These are phyloP conservation scores for Ceraclea dissimilis DNA, from an alignment of 2,888 invertebrate species.

Conservation along the genomic window DNA sequence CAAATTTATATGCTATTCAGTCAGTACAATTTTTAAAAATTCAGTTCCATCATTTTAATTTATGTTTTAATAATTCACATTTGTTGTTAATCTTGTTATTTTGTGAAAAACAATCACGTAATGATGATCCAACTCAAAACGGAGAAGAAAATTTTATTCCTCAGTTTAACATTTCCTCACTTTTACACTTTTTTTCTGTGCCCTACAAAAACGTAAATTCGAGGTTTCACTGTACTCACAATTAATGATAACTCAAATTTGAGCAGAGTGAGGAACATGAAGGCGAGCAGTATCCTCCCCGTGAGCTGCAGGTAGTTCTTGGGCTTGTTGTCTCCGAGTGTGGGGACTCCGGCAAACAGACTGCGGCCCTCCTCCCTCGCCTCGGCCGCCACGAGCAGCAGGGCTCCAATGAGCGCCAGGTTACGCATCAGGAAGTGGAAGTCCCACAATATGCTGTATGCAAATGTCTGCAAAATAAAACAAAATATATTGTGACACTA, in stretches of 20 bases:
- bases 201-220: too few species aligned
- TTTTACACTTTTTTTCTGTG: too few species aligned
- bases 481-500: too few species aligned
- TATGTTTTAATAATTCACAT: too few species aligned
- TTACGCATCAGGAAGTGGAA: constrained; percentile 94
- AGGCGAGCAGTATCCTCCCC: constrained; percentile 90
- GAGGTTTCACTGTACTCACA: neutral
- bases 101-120: too few species aligned
- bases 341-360: constrained; percentile 92
- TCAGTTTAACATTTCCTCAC: too few species aligned
- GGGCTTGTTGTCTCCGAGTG: constrained; percentile 89
- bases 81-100: too few species aligned
- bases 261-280: constrained; percentile 97
- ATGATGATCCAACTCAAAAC: too few species aligned
- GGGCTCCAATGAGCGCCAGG: constrained; percentile 93
- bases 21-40: too few species aligned
- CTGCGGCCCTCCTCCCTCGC: constrained; percentile 87
- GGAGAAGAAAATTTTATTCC: too few species aligned
- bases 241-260: constrained; percentile 82
- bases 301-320: constrained; percentile 95
- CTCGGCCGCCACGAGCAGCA: constrained; percentile 93
- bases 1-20: too few species aligned
- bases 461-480: constrained; percentile 64
- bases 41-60: too few species aligned
- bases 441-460: constrained; percentile 98